Base-by-base conservation (phyloP, 2,797 vertebrate species). In the Bradypodion ventrale region DNA sequence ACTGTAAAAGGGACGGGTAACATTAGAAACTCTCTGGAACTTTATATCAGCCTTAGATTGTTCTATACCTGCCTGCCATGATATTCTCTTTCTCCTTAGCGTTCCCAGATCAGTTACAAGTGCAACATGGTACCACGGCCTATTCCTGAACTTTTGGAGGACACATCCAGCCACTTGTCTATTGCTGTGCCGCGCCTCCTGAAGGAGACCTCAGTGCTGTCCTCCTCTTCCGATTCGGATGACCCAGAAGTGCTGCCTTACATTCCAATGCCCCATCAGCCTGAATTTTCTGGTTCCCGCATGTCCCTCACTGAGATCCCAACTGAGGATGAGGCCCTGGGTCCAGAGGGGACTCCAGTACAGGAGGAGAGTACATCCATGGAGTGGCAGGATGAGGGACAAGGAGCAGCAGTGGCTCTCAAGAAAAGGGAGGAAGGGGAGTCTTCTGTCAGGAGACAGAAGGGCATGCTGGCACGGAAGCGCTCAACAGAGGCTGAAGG, bases 91-190 rank as follows among this genome's bases (percentile, higher is more conserved):
- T 83, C 0, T 78, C 77, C 82, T 63, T 91, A 99, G 99, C 97
- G 98, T 79, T 99, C 98, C 1, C 96, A 99, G 83, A 98, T 99
- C 95, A 98, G 96, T 95, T 99, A 99, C 93, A 99, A 99, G 93
- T 99, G 98, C 88, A 98, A 99, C 92, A 98, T 99, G 98, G 97
- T 98, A 84, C 96, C 99, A 95, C 97, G 98, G 80, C 98, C 98
- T 0, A 98, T 99, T 91, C 97, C 98, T 0, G 98, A 99, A 91
- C 93, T 99, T 86, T 94, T 99, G 82, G 97, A 98, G 81, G 98
- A 99, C 85, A 97, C 97, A 0, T 97, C 97, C 23, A 98, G 96
- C 92, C 97, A 98, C 84, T 97, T 98, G 84, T 99, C 98, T 91
- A 98, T 99, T 0, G 98, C 98, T 0, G 96, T 98, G 85, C 97